Percentiles rank a stretch among this genome's conserved stretches.
Evolutionary conservation across 1,140 invertebrate species (phyloP).

Genomic region (Meteorus sp.): DNA sequence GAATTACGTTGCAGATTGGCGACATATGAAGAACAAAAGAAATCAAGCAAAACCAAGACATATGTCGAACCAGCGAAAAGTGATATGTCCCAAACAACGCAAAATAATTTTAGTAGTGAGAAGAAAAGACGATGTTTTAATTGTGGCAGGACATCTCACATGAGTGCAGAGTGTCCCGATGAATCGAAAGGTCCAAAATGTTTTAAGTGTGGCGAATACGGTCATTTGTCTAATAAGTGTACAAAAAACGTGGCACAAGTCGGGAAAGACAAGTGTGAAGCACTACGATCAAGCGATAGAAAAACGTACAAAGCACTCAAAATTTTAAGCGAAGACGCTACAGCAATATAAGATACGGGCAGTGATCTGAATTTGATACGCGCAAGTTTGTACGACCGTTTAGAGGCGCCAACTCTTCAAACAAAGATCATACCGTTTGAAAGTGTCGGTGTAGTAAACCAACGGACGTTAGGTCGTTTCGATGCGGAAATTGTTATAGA

Average conservation of each 20-base stretch:
- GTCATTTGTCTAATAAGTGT: no score
- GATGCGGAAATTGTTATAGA: constrained; percentile 17
- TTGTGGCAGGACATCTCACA: constrained; percentile 14
- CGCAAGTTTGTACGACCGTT: neutral
- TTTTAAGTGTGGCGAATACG: constrained; percentile 9
- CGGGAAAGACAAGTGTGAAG: no score
- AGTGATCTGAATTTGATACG: constrained; percentile 11
- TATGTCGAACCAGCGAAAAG: no score
- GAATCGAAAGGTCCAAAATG: constrained; percentile 12
- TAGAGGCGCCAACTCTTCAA: neutral
- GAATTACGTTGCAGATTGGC: no score
- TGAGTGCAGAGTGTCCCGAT: constrained; percentile 14
- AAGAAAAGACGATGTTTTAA: constrained; percentile 12
- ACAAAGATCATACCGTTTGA: constrained; percentile 9
- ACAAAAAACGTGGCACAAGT: no score
- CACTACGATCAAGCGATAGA: no score
- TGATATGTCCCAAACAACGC: no score
- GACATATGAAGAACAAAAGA: no score
- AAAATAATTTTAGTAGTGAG: no score
- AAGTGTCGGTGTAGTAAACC: constrained; percentile 5
- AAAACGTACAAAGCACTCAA: constrained; percentile 5
- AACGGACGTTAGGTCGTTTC: constrained; percentile 6
- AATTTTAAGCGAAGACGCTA: neutral
- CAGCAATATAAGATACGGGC: neutral
- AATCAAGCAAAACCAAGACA: no score